Percentiles rank a stretch among this genome's conserved stretches.
phyloP scores from a whole-genome alignment of 2,888 invertebrate genomes.

The Drosophila paramelanica region DNA sequence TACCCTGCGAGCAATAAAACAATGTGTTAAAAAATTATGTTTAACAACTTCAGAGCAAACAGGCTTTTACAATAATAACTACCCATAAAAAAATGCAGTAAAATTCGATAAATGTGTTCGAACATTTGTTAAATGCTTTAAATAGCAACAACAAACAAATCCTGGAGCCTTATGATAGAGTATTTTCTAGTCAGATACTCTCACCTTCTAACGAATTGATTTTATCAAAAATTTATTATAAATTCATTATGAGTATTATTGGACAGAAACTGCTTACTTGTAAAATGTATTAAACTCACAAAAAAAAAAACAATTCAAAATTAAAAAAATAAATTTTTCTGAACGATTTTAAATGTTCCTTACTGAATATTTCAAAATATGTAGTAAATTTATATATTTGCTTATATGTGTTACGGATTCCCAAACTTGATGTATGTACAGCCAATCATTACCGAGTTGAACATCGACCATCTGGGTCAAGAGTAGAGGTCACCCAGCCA shows the following conservation, averaged over 20 bases:
- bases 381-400: too few relatives aligned
- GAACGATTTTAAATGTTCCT: not conserved
- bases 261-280: conserved; percentile 16
- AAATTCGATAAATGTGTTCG: too few relatives aligned
- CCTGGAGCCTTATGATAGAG: not conserved
- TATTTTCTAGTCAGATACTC: not conserved
- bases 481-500: not conserved
- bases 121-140: too few relatives aligned
- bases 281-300: conserved; percentile 20
- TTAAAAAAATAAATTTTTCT: not conserved
- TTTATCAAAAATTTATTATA: not conserved
- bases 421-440: too few relatives aligned
- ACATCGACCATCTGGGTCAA: not conserved
- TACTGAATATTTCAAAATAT: not conserved
- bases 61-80: not conserved
- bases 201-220: not conserved
- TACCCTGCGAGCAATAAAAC: not conserved
- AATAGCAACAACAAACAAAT: too few relatives aligned
- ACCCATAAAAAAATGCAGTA: too few relatives aligned
- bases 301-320: not conserved
- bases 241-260: conserved; percentile 15
- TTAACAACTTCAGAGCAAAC: not conserved
- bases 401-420: too few relatives aligned
- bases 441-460: not conserved
- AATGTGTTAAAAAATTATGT: too few relatives aligned